A percentile compares a stretch with the other conserved stretches of the same genome.
phyloP scores from a whole-genome alignment of 2,797 vertebrate genomes.

The Ctenopoma multispine region DNA sequence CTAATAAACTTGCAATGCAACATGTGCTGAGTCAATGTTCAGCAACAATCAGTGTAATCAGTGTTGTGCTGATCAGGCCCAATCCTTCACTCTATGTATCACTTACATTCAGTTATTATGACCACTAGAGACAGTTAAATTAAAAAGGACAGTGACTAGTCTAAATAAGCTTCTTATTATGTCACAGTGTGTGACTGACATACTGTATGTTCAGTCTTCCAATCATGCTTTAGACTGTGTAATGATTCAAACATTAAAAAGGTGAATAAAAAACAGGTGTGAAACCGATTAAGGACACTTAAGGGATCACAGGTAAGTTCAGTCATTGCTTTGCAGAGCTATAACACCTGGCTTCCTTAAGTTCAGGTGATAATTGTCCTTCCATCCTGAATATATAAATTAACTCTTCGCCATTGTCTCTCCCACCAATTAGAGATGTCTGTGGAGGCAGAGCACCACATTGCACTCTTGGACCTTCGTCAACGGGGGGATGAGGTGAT shows the following conservation, averaged over 20 bases:
- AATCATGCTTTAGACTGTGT: too few species aligned
- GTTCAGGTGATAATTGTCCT: slow-evolving; percentile 31
- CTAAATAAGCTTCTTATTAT: background rate
- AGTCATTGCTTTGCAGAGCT: background rate
- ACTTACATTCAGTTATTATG: too few species aligned
- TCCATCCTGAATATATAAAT: slow-evolving; percentile 8
- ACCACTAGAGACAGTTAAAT: too few species aligned
- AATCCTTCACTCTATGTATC: too few species aligned
- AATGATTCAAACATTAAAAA: too few species aligned
- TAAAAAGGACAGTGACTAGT: too few species aligned
- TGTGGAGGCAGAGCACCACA: slow-evolving; percentile 64
- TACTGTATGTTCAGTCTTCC: too few species aligned
- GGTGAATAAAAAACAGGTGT: background rate
- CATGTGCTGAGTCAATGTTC: too few species aligned
- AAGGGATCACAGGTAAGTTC: background rate
- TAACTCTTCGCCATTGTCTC: slow-evolving; percentile 46
- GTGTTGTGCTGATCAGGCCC: too few species aligned
- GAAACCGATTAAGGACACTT: background rate
- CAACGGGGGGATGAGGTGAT: slow-evolving; percentile 69
- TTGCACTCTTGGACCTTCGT: slow-evolving; percentile 76
- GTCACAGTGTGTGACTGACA: background rate
- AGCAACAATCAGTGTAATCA: too few species aligned
- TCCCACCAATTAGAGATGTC: slow-evolving; percentile 68
- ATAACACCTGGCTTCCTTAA: slow-evolving; percentile 7
- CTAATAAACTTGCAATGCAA: too few species aligned